Evolutionary conservation across 2,113 vertebrate species (phyloP).

Genomic region (Dasyprocta punctata): DNA sequence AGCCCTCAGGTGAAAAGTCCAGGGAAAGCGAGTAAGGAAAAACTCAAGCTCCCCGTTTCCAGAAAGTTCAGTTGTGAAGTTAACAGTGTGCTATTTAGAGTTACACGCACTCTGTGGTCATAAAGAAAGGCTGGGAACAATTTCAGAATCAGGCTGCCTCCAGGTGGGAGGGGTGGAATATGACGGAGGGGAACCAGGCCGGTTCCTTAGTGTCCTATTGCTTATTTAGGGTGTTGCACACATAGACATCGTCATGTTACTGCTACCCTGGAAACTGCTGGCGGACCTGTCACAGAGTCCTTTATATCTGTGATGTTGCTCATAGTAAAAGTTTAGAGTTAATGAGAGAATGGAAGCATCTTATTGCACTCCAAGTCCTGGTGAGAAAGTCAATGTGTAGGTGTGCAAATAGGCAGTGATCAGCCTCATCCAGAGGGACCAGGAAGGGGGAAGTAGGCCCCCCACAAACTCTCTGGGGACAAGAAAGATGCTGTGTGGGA

Average conservation of each 20-base stretch:
- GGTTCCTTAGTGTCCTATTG: neutral
- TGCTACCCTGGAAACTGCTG: neutral
- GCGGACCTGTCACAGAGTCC: neutral
- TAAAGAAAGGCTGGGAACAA: neutral
- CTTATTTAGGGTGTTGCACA: neutral
- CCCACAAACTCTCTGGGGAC: neutral
- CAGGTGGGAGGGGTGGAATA: neutral
- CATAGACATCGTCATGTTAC: fast-evolving
- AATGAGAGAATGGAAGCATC: neutral
- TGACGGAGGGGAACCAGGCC: neutral
- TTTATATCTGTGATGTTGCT: neutral
- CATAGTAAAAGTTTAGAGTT: neutral
- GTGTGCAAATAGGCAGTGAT: neutral
- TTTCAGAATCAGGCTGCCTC: neutral
- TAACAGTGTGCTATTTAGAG: neutral
- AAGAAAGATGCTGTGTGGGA: too few species aligned
- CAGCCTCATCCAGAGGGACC: neutral
- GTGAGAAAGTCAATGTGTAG: neutral
- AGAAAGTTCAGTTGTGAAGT: neutral
- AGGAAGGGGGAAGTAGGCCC: neutral
- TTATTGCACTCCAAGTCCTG: neutral
- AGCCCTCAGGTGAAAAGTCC: neutral
- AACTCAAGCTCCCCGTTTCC: neutral
- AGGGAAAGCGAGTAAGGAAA: neutral
- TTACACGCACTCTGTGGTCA: neutral